Base-by-base conservation (phyloP, 1,140 invertebrate genomes). In the Lysiphlebus fabarum region DNA sequence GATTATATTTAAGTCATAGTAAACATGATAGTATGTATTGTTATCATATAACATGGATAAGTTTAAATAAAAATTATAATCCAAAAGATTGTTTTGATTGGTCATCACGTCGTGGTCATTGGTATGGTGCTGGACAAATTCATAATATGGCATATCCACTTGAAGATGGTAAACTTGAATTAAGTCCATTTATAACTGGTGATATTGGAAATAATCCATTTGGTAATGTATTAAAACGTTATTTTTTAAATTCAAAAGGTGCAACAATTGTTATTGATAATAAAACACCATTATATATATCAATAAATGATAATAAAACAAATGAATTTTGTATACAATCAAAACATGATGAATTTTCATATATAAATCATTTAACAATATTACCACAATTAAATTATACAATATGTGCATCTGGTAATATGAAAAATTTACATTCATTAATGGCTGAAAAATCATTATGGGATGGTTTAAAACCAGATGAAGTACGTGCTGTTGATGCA, bases 1-100 rank as follows among this genome's bases (percentile, higher is more conserved):
- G 90, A 4, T 78, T 94, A 4, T 90, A 91, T 63, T 75, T 94
- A 44, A 84, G 84, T 50, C 76, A 85, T 26, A 81, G 83, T 3
- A 72, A 82, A 11, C 81, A 82, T 49, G 72, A 78, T 7, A 74
- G 78, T 36, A 84, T 87, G 17, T 83, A 87, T 7, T 95, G 93
- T 67, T 94, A 94, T 65, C 85, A 86, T 14, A 75, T 94, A 0
- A 83, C 87, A n/a, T 95, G 92, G 92, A 82, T 90, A 67, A 86
- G 90, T 26, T 73, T 91, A 2, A 77, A 76, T 14, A 71, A 83
- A 11, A 75, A 83, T 14, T 79, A 88, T 42, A 74, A 83, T 59
- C 88, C 90, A 1, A 89, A 85, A 7, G 93, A 95, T 68, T 95
- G 92, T 73, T 93, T 90, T 70, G 89, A 91, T 64, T 85, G 89